Base-by-base conservation (phyloP, 2,113 vertebrate genomes). In the Ailurus styani region DNA sequence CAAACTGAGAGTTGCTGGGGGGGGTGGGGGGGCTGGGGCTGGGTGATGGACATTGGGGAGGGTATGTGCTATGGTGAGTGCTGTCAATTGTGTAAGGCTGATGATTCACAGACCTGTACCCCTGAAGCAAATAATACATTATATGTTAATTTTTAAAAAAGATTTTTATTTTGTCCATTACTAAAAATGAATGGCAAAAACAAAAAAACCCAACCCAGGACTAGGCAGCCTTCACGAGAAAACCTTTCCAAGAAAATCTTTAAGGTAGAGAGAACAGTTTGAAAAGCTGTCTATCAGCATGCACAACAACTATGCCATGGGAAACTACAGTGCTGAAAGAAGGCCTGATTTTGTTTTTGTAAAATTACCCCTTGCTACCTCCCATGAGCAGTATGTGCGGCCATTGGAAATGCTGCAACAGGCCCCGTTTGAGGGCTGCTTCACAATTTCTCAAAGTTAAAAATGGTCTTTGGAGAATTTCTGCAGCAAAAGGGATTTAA, bases 391-490 rank as follows among this genome's bases (percentile, higher is more conserved):
- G 20, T 12, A 6, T 7, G 14, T 9, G 66, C 66, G 6, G 68
- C 68, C 52, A 14, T 27, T 40, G 0, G 2, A 85, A 89, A 50
- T 29, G 40, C 78, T n/a, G 60, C 17, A 89, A 13, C 17, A 78
- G 90, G 77, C 90, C 93, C 87, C 11, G 0, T 7, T 6, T 27
- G 75, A 70, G 68, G 21, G 60, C 37, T 45, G 25, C 73, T 95
- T 84, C 3, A 25, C 73, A 62, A 84, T 66, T 94, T 91, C 78
- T 90, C 54, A 81, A 91, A 96, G 95, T 77, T 81, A 87, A 91
- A 86, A 70, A 85, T 25, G 29, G 34, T 60, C 85, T 91, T 90
- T 54, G 37, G 40, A 95, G 52, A 95, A 66, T 50, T 66, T 93
- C n/a, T 27, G 40, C 83, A 94, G 37, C 86, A 95, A 34, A 55